These are phyloP conservation scores for Prunella himalayana DNA, from an alignment of 2,113 vertebrate genomes.

Conservation along the genomic window DNA sequence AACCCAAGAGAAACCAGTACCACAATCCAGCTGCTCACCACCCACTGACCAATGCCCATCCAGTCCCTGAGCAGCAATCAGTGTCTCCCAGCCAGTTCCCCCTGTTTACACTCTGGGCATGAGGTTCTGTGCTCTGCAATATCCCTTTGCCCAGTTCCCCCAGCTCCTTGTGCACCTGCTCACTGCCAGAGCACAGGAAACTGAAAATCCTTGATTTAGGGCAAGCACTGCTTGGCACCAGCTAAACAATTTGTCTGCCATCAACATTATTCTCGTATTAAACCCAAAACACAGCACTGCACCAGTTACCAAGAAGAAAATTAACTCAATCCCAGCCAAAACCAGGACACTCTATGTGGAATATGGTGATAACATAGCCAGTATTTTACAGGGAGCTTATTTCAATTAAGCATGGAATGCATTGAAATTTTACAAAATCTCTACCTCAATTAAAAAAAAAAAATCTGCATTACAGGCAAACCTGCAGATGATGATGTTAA, in stretches of 20 bases:
- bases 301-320: neutral
- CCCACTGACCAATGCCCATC: neutral
- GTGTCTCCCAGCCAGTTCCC: neutral
- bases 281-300: neutral
- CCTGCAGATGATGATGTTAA: slow-evolving; percentile 95
- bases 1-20: neutral
- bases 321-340: neutral
- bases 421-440: neutral
- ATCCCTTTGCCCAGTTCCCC: neutral
- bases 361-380: neutral
- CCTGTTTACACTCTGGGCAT: neutral
- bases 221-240: neutral
- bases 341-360: neutral
- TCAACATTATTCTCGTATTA: neutral
- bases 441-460: slow-evolving; percentile 21
- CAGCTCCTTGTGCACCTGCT: neutral
- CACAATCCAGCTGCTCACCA: neutral
- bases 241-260: neutral
- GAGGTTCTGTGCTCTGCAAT: neutral
- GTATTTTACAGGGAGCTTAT: neutral
- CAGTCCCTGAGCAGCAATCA: neutral
- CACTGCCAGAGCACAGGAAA: neutral
- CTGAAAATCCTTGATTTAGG: neutral
- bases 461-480: slow-evolving; percentile 83
- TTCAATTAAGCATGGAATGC: neutral